These are phyloP conservation scores for Hyalella azteca DNA, from an alignment of 2,888 invertebrate species.

Conservation along the genomic window DNA sequence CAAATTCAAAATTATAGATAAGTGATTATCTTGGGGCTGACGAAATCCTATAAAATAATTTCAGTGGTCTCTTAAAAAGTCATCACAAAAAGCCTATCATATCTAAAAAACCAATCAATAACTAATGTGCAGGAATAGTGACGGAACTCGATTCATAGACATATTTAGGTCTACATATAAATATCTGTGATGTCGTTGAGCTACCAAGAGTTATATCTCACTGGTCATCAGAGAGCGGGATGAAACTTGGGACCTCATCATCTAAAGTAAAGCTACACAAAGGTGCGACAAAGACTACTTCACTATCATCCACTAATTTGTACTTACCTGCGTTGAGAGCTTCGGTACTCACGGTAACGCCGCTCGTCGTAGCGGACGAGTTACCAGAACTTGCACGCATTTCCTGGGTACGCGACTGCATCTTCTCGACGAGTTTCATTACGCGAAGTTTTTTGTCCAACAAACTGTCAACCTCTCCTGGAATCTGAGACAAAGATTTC, in stretches of 20 bases:
- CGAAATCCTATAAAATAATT: too few species aligned
- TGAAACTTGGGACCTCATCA: not conserved
- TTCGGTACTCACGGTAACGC: not conserved
- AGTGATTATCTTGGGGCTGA: too few species aligned
- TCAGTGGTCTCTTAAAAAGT: too few species aligned
- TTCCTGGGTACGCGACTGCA: not conserved
- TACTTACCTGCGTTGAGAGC: not conserved
- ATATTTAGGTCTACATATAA: too few species aligned
- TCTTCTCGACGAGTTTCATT: not conserved
- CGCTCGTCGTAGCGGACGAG: not conserved
- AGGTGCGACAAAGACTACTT: constrained; percentile 18
- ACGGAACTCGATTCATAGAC: too few species aligned
- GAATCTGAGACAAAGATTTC: not conserved
- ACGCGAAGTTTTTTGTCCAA: not conserved
- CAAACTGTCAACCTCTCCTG: not conserved
- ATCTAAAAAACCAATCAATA: too few species aligned
- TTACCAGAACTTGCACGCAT: not conserved
- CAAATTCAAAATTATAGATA: too few species aligned
- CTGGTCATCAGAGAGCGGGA: not conserved
- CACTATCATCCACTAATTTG: not conserved
- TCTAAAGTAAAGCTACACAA: not conserved
- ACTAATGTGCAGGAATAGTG: too few species aligned
- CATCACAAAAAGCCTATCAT: too few species aligned
- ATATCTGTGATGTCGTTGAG: too few species aligned
- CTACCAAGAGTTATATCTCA: too few species aligned